These are phyloP conservation scores for Boulengeromyrus knoepffleri DNA, from an alignment of 2,113 vertebrate genomes.

Conservation along the genomic window DNA sequence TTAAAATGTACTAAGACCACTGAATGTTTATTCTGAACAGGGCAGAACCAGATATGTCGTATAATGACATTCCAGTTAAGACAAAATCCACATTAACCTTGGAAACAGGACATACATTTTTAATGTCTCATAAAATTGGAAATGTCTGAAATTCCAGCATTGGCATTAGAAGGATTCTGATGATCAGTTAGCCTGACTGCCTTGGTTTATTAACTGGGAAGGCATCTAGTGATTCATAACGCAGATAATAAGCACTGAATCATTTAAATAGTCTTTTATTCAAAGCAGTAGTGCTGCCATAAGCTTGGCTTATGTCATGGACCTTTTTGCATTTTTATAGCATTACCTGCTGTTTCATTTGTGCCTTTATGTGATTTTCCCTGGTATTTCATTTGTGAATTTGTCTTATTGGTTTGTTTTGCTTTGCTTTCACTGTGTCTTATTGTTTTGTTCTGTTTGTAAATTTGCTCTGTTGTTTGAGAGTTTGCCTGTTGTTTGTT, in stretches of 20 bases:
- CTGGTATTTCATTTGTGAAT: neutral
- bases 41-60: neutral
- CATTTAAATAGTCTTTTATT: neutral
- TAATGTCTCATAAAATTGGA: neutral
- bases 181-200: neutral
- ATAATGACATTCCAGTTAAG: neutral
- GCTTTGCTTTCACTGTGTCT: neutral
- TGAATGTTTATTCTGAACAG: neutral
- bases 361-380: neutral
- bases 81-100: neutral
- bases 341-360: constrained; percentile 3
- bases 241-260: constrained; percentile 20
- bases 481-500: neutral
- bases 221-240: constrained; percentile 20
- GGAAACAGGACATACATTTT: neutral
- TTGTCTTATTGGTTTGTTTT: neutral
- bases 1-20: neutral
- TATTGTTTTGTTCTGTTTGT: neutral
- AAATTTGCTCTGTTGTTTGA: neutral
- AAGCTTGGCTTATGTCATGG: neutral
- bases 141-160: neutral
- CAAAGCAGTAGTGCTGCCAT: neutral
- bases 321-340: neutral
- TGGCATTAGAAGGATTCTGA: neutral
- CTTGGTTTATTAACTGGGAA: constrained; percentile 11